Evolutionary conservation across 2,113 vertebrate genomes (phyloP).

Genomic region (Cathartes aura): DNA sequence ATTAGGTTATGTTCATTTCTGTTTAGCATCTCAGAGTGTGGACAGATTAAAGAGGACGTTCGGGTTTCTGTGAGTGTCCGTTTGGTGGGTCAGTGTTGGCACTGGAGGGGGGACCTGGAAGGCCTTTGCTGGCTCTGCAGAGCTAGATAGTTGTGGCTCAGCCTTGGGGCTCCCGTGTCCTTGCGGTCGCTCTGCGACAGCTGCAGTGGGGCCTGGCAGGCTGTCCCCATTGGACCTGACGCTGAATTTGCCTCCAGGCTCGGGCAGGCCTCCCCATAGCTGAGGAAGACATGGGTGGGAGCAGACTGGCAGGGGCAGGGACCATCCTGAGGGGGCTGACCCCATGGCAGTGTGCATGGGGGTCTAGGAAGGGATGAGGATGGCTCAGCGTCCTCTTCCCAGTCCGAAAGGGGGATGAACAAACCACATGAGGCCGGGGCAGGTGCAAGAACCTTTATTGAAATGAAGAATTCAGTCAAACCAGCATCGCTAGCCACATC

Average conservation of each 20-base stretch:
- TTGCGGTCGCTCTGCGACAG: neutral
- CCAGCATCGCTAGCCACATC: neutral
- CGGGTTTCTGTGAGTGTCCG: neutral
- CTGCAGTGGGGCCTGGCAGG: neutral
- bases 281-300: neutral
- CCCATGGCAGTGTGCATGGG: fast-evolving
- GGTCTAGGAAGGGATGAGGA: neutral
- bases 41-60: neutral
- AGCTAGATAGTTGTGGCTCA: neutral
- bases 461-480: neutral
- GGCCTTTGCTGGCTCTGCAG: neutral
- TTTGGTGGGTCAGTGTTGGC: neutral
- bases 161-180: neutral
- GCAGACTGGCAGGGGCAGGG: neutral
- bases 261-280: neutral
- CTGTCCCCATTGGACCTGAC: neutral
- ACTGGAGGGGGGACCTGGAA: neutral
- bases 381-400: neutral
- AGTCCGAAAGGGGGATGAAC: fast-evolving
- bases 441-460: neutral
- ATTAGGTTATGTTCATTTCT: neutral
- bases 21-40: neutral
- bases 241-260: neutral
- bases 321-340: neutral
- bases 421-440: neutral